These are phyloP conservation scores for Alfaro cultratus DNA, from an alignment of 2,797 vertebrate species.

Conservation along the genomic window DNA sequence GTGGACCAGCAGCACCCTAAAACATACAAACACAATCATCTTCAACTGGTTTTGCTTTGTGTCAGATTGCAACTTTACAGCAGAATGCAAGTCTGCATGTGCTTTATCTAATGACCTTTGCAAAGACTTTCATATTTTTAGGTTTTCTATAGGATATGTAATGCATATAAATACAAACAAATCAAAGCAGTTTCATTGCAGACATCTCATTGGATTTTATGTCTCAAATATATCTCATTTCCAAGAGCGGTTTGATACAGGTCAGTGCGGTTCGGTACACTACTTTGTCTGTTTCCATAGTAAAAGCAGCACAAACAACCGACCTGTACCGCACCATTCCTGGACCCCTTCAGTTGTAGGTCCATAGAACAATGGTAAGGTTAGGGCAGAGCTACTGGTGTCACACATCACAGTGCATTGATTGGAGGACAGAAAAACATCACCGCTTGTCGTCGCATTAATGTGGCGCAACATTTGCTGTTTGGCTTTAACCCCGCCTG, in stretches of 20 bases:
- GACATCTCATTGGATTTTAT: neutral
- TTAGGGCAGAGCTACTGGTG: neutral
- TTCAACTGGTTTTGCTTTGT: conserved; percentile 4
- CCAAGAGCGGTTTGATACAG: neutral
- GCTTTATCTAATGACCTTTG: conserved; percentile 15
- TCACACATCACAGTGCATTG: neutral
- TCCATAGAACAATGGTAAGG: neutral
- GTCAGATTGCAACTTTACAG: neutral
- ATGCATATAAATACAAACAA: neutral
- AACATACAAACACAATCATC: conserved; percentile 40
- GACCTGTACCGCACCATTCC: too few relatives aligned
- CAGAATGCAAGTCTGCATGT: neutral
- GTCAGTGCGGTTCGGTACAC: neutral
- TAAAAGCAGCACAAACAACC: too few relatives aligned
- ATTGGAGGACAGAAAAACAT: neutral
- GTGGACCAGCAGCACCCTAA: conserved; percentile 84
- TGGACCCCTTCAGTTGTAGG: too few relatives aligned
- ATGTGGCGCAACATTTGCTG: neutral
- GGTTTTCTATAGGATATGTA: neutral
- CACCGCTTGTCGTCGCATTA: neutral
- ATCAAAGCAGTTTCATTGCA: neutral
- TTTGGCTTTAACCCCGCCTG: neutral
- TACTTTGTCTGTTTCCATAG: too few relatives aligned
- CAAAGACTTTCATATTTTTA: neutral
- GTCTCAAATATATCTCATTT: neutral